Evolutionary conservation across 2,888 invertebrate genomes (phyloP).

Genomic region (Graphium colonna): DNA sequence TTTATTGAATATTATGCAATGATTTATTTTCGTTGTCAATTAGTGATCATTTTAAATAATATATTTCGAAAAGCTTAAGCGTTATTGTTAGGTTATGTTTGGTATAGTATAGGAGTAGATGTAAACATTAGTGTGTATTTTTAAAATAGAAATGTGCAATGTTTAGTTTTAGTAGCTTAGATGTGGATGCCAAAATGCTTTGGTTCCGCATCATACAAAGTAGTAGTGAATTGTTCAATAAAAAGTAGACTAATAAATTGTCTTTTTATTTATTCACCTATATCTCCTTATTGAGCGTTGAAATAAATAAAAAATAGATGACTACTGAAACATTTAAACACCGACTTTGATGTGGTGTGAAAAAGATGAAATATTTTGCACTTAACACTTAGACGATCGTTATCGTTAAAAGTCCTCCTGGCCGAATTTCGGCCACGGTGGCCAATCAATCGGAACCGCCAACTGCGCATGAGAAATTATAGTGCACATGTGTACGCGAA

Average conservation of each 20-base stretch:
- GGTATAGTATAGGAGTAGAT: slow-evolving; percentile 8
- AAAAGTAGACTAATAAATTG: slow-evolving; percentile 53
- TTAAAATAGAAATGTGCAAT: slow-evolving; percentile 66
- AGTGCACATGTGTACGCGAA: too few species aligned
- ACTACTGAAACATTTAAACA: too few species aligned
- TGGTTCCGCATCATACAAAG: slow-evolving; percentile 71
- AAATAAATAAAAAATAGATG: too few species aligned
- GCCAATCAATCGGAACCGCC: too few species aligned
- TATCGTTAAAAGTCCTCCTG: too few species aligned
- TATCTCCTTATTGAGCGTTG: too few species aligned
- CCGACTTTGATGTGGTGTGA: too few species aligned
- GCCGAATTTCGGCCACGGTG: too few species aligned
- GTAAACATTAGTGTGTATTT: slow-evolving; percentile 14
- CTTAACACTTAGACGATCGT: too few species aligned
- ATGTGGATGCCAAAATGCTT: slow-evolving; percentile 68
- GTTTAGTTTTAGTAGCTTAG: slow-evolving; percentile 62
- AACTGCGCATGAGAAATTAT: too few species aligned
- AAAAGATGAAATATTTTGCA: too few species aligned
- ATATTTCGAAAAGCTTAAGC: slow-evolving; percentile 1
- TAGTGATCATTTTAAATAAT: slow-evolving; percentile 13
- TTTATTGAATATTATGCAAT: slow-evolving; percentile 11
- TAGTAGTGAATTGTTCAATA: slow-evolving; percentile 75
- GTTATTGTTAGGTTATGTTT: slow-evolving; percentile 11
- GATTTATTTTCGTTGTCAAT: slow-evolving; percentile 7
- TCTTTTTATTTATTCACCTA: slow-evolving; percentile 32